Evolutionary conservation across 92 coral and sea anemone species (phyloP).

Genomic region (Palythoa heliodiscus): DNA sequence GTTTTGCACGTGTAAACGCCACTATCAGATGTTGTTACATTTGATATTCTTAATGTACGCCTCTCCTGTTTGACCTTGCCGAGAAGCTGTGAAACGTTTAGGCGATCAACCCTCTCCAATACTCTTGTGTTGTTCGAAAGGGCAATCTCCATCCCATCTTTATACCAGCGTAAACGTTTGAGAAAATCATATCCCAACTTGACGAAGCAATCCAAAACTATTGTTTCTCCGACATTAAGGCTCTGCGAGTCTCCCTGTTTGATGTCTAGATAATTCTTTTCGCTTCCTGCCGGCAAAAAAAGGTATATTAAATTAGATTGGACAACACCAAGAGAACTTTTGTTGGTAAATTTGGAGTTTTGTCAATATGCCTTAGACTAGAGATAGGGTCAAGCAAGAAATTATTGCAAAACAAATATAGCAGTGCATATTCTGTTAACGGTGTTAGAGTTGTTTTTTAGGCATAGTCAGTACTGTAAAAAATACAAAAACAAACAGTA

Average conservation of each 20-base stretch:
- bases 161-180: conserved; percentile 8
- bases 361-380: no score
- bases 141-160: background rate
- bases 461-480: no score
- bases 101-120: background rate
- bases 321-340: background rate
- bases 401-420: no score
- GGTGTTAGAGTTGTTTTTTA: no score
- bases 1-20: conserved; percentile 12
- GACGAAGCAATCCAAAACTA: conserved; percentile 14
- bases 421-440: no score
- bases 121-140: background rate
- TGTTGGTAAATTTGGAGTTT: no score
- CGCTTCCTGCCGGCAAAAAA: background rate
- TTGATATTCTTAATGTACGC: background rate
- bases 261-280: background rate
- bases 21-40: background rate
- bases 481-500: no score
- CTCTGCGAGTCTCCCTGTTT: background rate
- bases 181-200: background rate
- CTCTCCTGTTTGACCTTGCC: background rate
- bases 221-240: conserved; percentile 17
- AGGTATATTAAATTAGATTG: background rate
- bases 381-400: no score
- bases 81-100: background rate